Evolutionary conservation across 2,888 invertebrate genomes (phyloP), one percentile per base, ranked within the genome.

Genomic region (Lithophane socia): DNA sequence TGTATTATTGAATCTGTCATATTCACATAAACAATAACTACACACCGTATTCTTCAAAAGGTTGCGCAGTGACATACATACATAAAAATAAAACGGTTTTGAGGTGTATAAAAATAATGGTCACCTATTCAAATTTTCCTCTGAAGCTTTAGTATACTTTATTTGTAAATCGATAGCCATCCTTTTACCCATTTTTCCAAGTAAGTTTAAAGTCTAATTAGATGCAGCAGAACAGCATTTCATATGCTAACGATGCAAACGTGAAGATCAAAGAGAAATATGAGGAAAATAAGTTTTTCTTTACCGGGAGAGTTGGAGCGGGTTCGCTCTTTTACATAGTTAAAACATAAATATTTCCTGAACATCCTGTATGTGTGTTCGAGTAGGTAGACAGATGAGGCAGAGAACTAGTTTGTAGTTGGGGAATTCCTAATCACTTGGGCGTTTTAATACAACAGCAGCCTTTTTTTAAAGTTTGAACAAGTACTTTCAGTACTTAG

Each of bases 261-360:
- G 58, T 63, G 69, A 61, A 73, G 83, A 85, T 83, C 83, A 85
- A 82, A 85, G 67, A 85, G 65, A 82, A 82, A 77, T 85, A 77
- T 86, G 72, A 66, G 47, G 63, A 75, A 70, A 61, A 52, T 67
- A 84, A 78, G 78, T 83, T 83, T 85, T 82, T 85, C 86, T 85
- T 77, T 85, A 74, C 77, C 29, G 63, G 24, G 64, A n/a, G 74
- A 83, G 77, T 84, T 84, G 64, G 64, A 58, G 75, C 69, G 60
- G 74, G 29, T 68, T 63, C 52, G 61, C 72, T 78, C 74, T 82
- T 85, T 86, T 82, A 84, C 74, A 66, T 77, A 73, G 71, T 74
- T 82, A 63, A 69, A 77, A 86, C 74, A 78, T 82, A 86, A 82
- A 86, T 78, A 82, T 86, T 77, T 24, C 72, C 63, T 37, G 63